Evolutionary conservation across 2,888 invertebrate species (phyloP).

Genomic region (Tenthredo distinguenda): DNA sequence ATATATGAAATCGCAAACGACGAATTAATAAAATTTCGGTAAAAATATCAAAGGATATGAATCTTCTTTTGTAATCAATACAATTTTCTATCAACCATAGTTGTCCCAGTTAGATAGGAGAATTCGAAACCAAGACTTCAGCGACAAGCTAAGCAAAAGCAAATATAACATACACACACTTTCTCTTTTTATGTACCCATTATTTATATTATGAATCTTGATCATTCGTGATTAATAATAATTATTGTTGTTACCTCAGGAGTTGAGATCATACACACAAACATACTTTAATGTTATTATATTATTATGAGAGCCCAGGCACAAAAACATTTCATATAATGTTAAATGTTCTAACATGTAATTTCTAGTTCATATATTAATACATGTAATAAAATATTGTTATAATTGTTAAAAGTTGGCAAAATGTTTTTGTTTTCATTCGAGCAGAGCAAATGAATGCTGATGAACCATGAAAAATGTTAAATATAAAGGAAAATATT

Average conservation of each 20-base stretch:
- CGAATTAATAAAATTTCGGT: neutral
- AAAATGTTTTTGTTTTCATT: conserved; percentile 59
- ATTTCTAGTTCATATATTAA: conserved; percentile 52
- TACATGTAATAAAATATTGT: conserved; percentile 38
- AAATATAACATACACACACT: conserved; percentile 66
- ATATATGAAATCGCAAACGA: neutral
- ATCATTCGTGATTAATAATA: conserved; percentile 66
- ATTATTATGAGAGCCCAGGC: conserved; percentile 60
- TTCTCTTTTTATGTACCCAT: conserved; percentile 63
- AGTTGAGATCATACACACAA: conserved; percentile 76
- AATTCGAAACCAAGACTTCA: conserved; percentile 43
- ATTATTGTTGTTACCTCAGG: conserved; percentile 75
- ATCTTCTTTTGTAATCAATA: conserved; percentile 46
- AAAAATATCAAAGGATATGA: conserved; percentile 3
- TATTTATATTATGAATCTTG: conserved; percentile 63
- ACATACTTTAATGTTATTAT: conserved; percentile 59
- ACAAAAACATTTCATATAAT: conserved; percentile 56
- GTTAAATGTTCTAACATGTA: conserved; percentile 53
- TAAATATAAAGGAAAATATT: conserved; percentile 54
- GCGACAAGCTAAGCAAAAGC: conserved; percentile 66
- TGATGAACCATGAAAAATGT: conserved; percentile 56
- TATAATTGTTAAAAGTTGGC: conserved; percentile 36
- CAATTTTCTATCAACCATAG: conserved; percentile 41
- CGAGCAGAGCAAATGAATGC: conserved; percentile 66
- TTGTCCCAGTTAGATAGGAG: conserved; percentile 23